These are phyloP conservation scores for Podiceps cristatus DNA, from an alignment of 2,113 vertebrate genomes.

Conservation along the genomic window DNA sequence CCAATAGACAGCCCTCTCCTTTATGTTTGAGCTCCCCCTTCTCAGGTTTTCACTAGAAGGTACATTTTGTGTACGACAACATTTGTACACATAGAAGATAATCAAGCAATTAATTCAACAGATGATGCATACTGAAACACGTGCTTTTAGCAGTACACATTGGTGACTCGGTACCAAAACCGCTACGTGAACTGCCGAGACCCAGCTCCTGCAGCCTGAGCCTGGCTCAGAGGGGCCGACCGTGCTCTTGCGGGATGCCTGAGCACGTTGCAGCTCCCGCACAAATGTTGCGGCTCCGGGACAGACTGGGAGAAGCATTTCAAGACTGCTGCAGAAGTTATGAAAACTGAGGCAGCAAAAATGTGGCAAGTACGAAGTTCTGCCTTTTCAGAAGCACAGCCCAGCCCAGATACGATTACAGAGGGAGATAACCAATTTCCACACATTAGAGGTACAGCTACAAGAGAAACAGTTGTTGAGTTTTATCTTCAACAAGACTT, in stretches of 20 bases:
- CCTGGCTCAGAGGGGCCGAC: neutral
- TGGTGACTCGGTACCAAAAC: neutral
- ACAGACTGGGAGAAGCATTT: neutral
- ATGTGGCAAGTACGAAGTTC: neutral
- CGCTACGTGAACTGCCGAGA: neutral
- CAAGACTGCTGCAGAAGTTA: neutral
- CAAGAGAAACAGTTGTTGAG: neutral
- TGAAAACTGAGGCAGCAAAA: neutral
- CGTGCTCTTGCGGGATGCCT: rapidly evolving
- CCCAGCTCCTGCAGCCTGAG: neutral
- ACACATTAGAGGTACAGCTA: neutral
- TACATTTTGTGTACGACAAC: rapidly evolving
- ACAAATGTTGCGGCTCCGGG: neutral
- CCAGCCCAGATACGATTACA: rapidly evolving
- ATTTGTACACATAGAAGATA: rapidly evolving
- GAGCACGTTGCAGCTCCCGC: neutral
- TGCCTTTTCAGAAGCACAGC: neutral
- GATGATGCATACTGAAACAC: rapidly evolving
- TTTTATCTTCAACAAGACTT: neutral
- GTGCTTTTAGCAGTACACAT: rapidly evolving
- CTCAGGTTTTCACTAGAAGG: neutral
- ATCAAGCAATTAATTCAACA: neutral
- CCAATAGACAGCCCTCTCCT: neutral
- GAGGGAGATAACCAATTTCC: rapidly evolving
- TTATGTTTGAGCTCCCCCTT: neutral